Evolutionary conservation across 2,888 invertebrate genomes (phyloP), one percentile per base, ranked within the genome.

Genomic region (Hypsopygia costalis): DNA sequence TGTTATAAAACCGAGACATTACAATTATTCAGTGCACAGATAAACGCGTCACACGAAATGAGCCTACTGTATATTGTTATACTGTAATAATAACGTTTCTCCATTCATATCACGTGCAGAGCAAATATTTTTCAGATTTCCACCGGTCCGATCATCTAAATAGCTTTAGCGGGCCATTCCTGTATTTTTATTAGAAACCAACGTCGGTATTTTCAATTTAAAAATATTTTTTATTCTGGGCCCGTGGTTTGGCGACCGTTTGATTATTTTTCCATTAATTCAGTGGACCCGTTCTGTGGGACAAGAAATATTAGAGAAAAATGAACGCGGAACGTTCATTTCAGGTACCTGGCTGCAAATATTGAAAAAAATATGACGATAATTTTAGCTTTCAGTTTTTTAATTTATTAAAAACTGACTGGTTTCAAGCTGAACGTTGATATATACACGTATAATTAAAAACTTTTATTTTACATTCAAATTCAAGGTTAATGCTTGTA

Each of bases 51-150:
- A n/a, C n/a, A n/a, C n/a, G n/a, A n/a, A n/a, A n/a, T n/a, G n/a
- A n/a, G n/a, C n/a, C n/a, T n/a, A n/a, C n/a, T n/a, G n/a, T n/a
- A n/a, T n/a, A n/a, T n/a, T n/a, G n/a, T n/a, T n/a, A n/a, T n/a
- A n/a, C n/a, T n/a, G n/a, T n/a, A n/a, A n/a, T n/a, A n/a, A n/a
- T n/a, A n/a, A n/a, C 16, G 4, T 16, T 16, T 16, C 16, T 41
- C 37, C 37, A 59, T 57, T 54, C 59, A 34, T 27, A 46, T 49
- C 59, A 57, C 59, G 57, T 52, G 42, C 34, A 32, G 34, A 44
- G 46, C 52, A 55, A 59, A 59, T 53, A 59, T 59, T 57, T 54
- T 16, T 41, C 53, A 47, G 53, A 55, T 52, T 55, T 50, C 48
- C 42, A 39, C 42, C 35, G 41, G 43, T 42, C 43, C 49, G 46